Evolutionary conservation across 2,797 vertebrate genomes (phyloP), one percentile per base, ranked within the genome.

Genomic region (Phoebastria nigripes): DNA sequence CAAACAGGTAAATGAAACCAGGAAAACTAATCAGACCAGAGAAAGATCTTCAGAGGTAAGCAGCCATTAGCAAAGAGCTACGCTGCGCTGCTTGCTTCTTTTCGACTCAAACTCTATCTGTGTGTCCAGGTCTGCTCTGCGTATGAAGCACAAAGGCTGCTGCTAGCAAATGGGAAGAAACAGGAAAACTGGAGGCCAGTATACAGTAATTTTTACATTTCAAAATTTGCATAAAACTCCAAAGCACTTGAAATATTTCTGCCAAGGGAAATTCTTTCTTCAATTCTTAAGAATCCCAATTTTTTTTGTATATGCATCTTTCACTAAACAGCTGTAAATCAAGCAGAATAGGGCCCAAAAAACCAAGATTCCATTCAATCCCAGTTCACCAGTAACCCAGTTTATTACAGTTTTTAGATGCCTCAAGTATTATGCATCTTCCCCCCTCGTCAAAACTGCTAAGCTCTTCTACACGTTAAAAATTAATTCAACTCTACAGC

Each of bases 221-320:
- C 33, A 44, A 21, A 39, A 61, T 28, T 3, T 77, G 26, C 31
- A 46, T 8, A 11, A 5, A 70, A 59, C 35, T 66, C 56, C 19
- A 19, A 81, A 70, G 42, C 37, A 42, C 35, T 39, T 70, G 33
- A 26, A 73, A 88, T 8, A 39, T 15, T 59, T 54, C 12, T 47
- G 15, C 22, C 39, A 37, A 21, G 11, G n/a, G 26, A 17, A 49
- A 54, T 42, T 8, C 25, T 47, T 52, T 35, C 54, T 44, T 44
- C 21, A 26, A 0, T 25, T 84, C 21, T 54, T 52, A 39, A 89
- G n/a, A 72, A 58, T 7, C 5, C 2, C 2, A 0, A 1, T 6
- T 39, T 51, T 66, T 33, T 26, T 7, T 12, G 31, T 11, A 15
- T 5, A 6, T 15, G 4, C 35, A 25, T 37, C 41, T 70, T 91